Percentiles rank a stretch among this genome's conserved stretches.
These are phyloP conservation scores for Lamprotornis superbus DNA, from an alignment of 2,113 vertebrate species.

Conservation along the genomic window DNA sequence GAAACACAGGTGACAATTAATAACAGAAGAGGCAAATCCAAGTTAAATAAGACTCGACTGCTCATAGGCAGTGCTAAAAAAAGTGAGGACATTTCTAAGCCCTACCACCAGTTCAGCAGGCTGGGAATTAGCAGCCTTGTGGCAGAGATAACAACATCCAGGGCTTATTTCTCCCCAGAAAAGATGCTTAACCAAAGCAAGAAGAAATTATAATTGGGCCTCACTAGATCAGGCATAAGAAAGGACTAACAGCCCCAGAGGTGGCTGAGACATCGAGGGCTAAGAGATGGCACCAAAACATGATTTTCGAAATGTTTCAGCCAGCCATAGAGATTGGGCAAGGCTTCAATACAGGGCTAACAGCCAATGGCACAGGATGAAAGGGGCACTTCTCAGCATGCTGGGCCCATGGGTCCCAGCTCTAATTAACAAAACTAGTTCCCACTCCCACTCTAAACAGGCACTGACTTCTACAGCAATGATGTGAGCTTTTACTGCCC, in stretches of 20 bases:
- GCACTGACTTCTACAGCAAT: neutral
- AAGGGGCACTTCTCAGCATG: neutral
- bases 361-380: neutral
- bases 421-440: neutral
- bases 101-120: neutral
- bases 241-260: neutral
- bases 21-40: neutral
- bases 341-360: neutral
- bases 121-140: neutral
- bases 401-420: neutral
- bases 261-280: neutral
- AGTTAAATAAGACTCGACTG: neutral
- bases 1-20: neutral
- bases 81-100: neutral
- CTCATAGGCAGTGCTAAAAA: neutral
- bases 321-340: neutral
- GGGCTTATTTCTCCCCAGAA: neutral
- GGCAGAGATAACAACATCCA: neutral
- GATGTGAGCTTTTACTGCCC: neutral
- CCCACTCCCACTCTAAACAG: neutral
- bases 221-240: neutral
- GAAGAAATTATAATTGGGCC: neutral
- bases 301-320: neutral
- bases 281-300: neutral
- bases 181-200: neutral